Evolutionary conservation across 2,797 vertebrate genomes (phyloP).

Genomic region (Carapus acus): DNA sequence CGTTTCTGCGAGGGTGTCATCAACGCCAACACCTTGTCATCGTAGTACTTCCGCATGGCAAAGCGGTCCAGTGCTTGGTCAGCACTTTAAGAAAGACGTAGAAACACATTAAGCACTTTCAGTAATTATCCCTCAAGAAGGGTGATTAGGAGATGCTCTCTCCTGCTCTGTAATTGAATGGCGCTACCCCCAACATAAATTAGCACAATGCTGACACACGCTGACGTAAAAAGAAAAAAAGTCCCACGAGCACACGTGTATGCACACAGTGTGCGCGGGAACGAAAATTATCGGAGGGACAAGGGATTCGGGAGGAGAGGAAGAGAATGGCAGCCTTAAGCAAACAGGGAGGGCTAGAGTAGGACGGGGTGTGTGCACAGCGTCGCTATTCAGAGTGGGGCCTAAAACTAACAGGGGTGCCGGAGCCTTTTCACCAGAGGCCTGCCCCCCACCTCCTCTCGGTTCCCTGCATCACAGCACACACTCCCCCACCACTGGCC

Average conservation of each 20-base stretch:
- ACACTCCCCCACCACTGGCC: slow-evolving; percentile 15
- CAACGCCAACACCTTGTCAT: slow-evolving; percentile 90
- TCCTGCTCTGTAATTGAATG: slow-evolving; percentile 48
- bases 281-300: slow-evolving; percentile 63
- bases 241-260: slow-evolving; percentile 11
- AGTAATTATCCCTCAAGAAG: slow-evolving; percentile 54
- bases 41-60: slow-evolving; percentile 97
- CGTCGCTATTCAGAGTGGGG: slow-evolving; percentile 63
- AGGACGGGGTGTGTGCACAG: slow-evolving; percentile 65
- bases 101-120: slow-evolving; percentile 51
- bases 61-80: slow-evolving; percentile 96
- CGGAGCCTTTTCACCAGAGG: slow-evolving; percentile 56
- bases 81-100: slow-evolving; percentile 74
- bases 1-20: slow-evolving; percentile 96
- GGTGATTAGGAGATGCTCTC: slow-evolving; percentile 45
- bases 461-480: too few relatives aligned
- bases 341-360: slow-evolving; percentile 62
- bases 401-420: slow-evolving; percentile 69
- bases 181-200: slow-evolving; percentile 51
- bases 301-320: slow-evolving; percentile 68
- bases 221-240: background rate
- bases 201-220: slow-evolving; percentile 31
- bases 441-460: slow-evolving; percentile 33
- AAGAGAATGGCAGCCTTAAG: slow-evolving; percentile 69
- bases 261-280: slow-evolving; percentile 45